Conservation (phyloP, 2,888 invertebrate species). For the Blastobasis adustella region DNA sequence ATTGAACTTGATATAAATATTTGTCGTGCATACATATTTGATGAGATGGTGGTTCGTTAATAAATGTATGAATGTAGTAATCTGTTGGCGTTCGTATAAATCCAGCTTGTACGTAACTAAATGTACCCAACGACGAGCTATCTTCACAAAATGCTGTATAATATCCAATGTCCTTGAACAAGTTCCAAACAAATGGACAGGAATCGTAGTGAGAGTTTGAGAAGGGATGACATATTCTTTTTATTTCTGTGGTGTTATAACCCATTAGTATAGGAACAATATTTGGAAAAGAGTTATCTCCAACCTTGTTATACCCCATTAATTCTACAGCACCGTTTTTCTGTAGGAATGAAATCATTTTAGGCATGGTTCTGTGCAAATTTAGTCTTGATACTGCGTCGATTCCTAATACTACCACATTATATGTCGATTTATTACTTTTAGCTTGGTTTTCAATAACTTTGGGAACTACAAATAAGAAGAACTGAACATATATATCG, state of each 20-base stretch:
- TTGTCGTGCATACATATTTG: slow-evolving; percentile 78
- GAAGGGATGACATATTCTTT: slow-evolving; percentile 72
- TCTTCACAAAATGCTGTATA: slow-evolving; percentile 87
- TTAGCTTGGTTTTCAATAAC: slow-evolving; percentile 15
- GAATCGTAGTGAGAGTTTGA: slow-evolving; percentile 75
- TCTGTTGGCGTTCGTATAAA: slow-evolving; percentile 82
- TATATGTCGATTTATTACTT: slow-evolving; percentile 43
- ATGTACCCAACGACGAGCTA: slow-evolving; percentile 53
- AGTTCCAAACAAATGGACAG: slow-evolving; percentile 87
- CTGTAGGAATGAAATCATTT: slow-evolving; percentile 75
- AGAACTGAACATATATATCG: slow-evolving; percentile 77
- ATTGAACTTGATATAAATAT: slow-evolving; percentile 76
- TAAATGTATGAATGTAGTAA: slow-evolving; percentile 82
- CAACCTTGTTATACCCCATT: slow-evolving; percentile 92
- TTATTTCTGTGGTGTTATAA: slow-evolving; percentile 68
- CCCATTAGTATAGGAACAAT: slow-evolving; percentile 87
- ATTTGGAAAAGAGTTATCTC: slow-evolving; percentile 93
- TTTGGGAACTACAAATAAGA: slow-evolving; percentile 73
- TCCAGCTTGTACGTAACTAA: neutral
- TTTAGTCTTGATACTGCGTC: slow-evolving; percentile 89
- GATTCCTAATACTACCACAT: slow-evolving; percentile 85
- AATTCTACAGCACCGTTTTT: slow-evolving; percentile 81
- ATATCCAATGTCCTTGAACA: slow-evolving; percentile 78
- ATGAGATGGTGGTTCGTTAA: slow-evolving; percentile 74
- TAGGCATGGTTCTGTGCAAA: slow-evolving; percentile 86